Percentiles rank a stretch among this genome's conserved stretches.
Evolutionary conservation across 2,888 invertebrate species (phyloP).

Genomic region (Ophraella communa): DNA sequence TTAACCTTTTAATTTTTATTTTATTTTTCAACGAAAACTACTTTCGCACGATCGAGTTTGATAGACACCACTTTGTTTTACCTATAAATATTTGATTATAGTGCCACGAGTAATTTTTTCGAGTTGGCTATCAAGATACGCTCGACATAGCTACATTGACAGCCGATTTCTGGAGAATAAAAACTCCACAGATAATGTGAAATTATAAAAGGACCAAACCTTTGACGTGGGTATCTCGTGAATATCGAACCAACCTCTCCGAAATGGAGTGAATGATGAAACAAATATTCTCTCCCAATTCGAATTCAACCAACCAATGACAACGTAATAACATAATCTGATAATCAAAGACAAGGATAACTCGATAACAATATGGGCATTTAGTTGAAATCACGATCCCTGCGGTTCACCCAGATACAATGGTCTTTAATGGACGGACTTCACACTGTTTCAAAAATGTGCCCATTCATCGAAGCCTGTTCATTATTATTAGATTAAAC

Average conservation of each 20-base stretch:
- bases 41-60: no score
- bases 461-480: constrained; percentile 54
- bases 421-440: constrained; percentile 56
- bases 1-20: no score
- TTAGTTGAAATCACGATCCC: constrained; percentile 47
- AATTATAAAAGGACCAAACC: constrained; percentile 14
- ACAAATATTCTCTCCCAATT: constrained; percentile 25
- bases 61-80: no score
- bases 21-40: no score
- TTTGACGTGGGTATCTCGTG: constrained; percentile 18
- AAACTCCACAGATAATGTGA: constrained; percentile 6
- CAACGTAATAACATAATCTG: constrained; percentile 29
- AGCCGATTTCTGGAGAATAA: background rate
- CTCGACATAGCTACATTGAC: constrained; percentile 6
- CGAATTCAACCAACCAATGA: constrained; percentile 25
- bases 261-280: constrained; percentile 23
- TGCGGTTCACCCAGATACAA: constrained; percentile 46
- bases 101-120: no score
- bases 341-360: constrained; percentile 55
- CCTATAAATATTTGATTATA: background rate
- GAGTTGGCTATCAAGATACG: no score
- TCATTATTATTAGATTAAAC: constrained; percentile 40
- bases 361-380: constrained; percentile 59
- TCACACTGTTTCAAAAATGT: constrained; percentile 61
- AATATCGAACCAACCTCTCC: constrained; percentile 16